Evolutionary conservation across 2,797 vertebrate genomes (phyloP), one percentile per base, ranked within the genome.

Genomic region (Mormyrops boulengeri): DNA sequence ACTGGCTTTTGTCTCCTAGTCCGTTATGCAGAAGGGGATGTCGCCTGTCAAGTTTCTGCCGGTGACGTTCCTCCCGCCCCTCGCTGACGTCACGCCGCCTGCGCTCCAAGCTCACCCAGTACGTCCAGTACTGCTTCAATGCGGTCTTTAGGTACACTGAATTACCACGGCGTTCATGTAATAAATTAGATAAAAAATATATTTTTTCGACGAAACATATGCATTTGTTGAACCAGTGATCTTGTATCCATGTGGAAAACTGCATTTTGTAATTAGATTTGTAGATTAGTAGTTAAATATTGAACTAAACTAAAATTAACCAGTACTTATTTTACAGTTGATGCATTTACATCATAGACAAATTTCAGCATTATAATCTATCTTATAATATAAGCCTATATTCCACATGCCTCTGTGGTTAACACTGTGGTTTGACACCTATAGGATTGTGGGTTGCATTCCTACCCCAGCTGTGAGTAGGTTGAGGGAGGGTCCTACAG

Each of bases 11-110:
- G 60, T 50, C 66, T 91, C 91, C 89, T 82, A 22, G 19, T 41
- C 57, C 86, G 73, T 85, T 84, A 62, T 50, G 85, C 44, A 91
- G 90, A 85, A 8, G 62, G 22, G 62, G 41, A 55, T 62, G 49
- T 80, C 82, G 9, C 50, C 66, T 89, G 22, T 14, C 26, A 55
- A 89, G 52, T 88, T 91, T 89, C 80, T 90, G 47, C 89, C 89
- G 57, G 60, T 80, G 62, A 66, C 30, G 85, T 49, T 73, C 49
- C 14, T 19, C 17, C 55, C 62, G 89, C 62, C 89, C 89, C 89
- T 92, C 90, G 44, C 3, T 88, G 89, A 92, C 91, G 91, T 92
- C 44, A 19, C 62, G 82, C 80, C 93, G 92, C 91, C 93, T 90
- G 12, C 49, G 0, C 22, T 9, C 38, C 41, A 49, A 34, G 26